Percentiles rank a stretch among this genome's conserved stretches.
Conservation (phyloP, 2,113 vertebrate species). For the Corvus cornix region DNA sequence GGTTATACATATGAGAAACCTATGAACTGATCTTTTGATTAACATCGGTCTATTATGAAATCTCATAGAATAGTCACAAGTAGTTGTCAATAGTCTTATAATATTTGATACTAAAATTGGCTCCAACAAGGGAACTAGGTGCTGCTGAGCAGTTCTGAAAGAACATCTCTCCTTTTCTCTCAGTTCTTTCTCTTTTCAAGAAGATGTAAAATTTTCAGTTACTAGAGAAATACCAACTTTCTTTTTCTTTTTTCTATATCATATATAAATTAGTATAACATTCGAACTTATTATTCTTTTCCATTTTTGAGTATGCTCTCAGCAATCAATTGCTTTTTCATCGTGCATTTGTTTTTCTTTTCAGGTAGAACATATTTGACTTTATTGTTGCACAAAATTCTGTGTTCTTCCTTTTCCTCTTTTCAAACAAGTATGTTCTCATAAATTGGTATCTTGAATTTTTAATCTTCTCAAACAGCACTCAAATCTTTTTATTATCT, state of each 20-base stretch:
- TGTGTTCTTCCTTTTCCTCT: neutral
- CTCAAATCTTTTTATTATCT: neutral
- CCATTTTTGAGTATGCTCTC: neutral
- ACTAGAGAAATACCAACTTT: neutral
- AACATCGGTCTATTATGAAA: neutral
- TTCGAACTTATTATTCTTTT: neutral
- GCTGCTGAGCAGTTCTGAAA: neutral
- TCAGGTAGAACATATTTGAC: neutral
- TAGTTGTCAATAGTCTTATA: neutral
- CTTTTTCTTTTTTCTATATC: neutral
- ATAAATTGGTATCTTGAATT: neutral
- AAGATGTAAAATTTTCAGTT: neutral
- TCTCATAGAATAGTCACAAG: neutral
- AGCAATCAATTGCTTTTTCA: neutral
- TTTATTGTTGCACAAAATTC: neutral
- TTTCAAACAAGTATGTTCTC: neutral
- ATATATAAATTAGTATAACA: neutral
- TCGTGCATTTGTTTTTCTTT: neutral
- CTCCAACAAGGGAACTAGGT: neutral
- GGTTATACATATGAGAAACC: neutral
- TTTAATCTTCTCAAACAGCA: neutral
- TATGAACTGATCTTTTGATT: neutral
- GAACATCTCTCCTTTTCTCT: neutral
- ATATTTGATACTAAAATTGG: neutral
- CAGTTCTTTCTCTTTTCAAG: neutral